These are phyloP conservation scores for Oppia nitens DNA, from an alignment of 1,140 invertebrate species.

Conservation along the genomic window DNA sequence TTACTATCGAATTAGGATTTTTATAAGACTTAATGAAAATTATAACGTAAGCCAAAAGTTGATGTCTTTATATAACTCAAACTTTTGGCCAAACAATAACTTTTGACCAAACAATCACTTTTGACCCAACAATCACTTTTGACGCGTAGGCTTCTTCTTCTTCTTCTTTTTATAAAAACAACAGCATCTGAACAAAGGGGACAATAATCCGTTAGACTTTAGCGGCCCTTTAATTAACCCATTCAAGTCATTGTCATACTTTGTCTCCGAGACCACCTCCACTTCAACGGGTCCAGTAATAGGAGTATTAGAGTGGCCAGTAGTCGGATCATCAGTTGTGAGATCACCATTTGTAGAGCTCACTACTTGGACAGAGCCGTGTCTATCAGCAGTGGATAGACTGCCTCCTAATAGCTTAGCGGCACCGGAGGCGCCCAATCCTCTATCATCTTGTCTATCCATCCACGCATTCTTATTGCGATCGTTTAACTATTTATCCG, in stretches of 20 bases:
- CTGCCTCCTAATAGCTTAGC: constrained; percentile 5
- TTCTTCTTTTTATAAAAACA: constrained; percentile 20
- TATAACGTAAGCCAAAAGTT: too few species aligned
- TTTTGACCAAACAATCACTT: too few species aligned
- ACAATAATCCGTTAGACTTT: background rate
- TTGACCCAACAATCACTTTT: too few species aligned
- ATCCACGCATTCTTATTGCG: constrained; percentile 14
- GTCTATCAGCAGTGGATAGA: constrained; percentile 19
- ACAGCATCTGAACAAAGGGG: constrained; percentile 19
- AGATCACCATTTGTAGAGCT: constrained; percentile 92
- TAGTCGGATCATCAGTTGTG: constrained; percentile 81
- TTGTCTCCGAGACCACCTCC: constrained; percentile 48
- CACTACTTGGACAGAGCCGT: constrained; percentile 57
- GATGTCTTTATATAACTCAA: too few species aligned
- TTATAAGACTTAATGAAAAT: too few species aligned
- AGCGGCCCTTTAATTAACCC: background rate
- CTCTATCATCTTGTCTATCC: background rate
- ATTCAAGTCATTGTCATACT: constrained; percentile 27
- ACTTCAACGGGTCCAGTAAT: constrained; percentile 82
- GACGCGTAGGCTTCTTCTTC: constrained; percentile 15
- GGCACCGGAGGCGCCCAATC: background rate
- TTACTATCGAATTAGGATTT: too few species aligned
- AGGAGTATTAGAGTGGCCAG: constrained; percentile 87
- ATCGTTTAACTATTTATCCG: constrained; percentile 4
- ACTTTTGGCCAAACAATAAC: too few species aligned